phyloP scores from a whole-genome alignment of 2,797 vertebrate species.

The Spinibarbus caldwelli region DNA sequence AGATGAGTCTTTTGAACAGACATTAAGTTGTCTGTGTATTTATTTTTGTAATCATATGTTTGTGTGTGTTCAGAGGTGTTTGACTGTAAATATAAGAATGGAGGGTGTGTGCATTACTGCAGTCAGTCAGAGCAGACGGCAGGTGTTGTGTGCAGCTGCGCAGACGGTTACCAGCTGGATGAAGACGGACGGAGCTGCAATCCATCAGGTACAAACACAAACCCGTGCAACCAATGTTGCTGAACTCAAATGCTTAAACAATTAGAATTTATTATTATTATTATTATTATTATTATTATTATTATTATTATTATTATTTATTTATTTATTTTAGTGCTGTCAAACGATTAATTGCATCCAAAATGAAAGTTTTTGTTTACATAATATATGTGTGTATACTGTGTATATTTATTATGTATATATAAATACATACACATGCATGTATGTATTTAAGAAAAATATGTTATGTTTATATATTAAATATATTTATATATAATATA shows the following conservation, averaged over 20 bases:
- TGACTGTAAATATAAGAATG: slow-evolving; percentile 82
- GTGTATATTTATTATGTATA: no score
- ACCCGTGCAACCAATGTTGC: not conserved
- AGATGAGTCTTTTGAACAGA: not conserved
- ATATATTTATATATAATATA: no score
- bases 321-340: no score
- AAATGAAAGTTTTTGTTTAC: no score
- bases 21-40: not conserved
- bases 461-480: no score
- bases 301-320: no score
- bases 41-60: not conserved
- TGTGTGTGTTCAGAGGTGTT: slow-evolving; percentile 67
- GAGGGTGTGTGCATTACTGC: slow-evolving; percentile 86
- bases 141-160: slow-evolving; percentile 78
- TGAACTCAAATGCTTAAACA: not conserved
- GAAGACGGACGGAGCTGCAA: slow-evolving; percentile 74
- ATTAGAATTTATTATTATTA: not conserved
- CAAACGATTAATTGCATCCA: no score
- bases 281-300: no score
- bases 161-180: slow-evolving; percentile 75
- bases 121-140: slow-evolving; percentile 63
- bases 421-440: no score
- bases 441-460: no score
- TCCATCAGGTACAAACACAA: slow-evolving; percentile 68
- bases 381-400: no score